Conservation (phyloP, 2,888 invertebrate genomes). For the Ditula angustiorana region DNA sequence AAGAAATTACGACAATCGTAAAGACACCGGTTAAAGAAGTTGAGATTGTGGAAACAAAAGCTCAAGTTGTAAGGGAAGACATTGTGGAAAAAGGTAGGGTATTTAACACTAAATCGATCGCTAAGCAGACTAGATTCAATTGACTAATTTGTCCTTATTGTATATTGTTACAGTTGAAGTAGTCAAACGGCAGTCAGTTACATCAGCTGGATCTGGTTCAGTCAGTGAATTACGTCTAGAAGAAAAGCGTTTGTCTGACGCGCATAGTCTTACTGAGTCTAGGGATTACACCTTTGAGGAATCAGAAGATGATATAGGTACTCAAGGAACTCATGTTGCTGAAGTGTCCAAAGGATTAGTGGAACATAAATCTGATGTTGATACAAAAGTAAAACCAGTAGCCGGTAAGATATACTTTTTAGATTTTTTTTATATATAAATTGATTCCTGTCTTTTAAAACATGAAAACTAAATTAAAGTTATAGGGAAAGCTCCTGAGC, state of each 20-base stretch:
- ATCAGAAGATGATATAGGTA: slow-evolving; percentile 81
- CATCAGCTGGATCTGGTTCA: slow-evolving; percentile 78
- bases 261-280: slow-evolving; percentile 80
- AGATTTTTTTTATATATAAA: no score
- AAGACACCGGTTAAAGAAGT: slow-evolving; percentile 51
- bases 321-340: slow-evolving; percentile 75
- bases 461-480: slow-evolving; percentile 33
- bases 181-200: slow-evolving; percentile 76
- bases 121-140: background rate
- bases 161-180: slow-evolving; percentile 57
- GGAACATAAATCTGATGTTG: slow-evolving; percentile 63
- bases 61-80: slow-evolving; percentile 58
- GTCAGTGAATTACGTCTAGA: slow-evolving; percentile 74
- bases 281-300: slow-evolving; percentile 83
- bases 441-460: no score
- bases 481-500: slow-evolving; percentile 62
- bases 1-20: slow-evolving; percentile 44
- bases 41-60: slow-evolving; percentile 55
- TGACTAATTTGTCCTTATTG: background rate
- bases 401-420: slow-evolving; percentile 49
- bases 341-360: slow-evolving; percentile 60
- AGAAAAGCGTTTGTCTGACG: slow-evolving; percentile 80
- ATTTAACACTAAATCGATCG: background rate
- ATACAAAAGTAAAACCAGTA: slow-evolving; percentile 56
- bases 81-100: slow-evolving; percentile 60